A percentile compares a stretch with the other conserved stretches of the same genome.
Evolutionary conservation across 2,113 vertebrate species (phyloP).

Genomic region (Osmerus eperlanus): DNA sequence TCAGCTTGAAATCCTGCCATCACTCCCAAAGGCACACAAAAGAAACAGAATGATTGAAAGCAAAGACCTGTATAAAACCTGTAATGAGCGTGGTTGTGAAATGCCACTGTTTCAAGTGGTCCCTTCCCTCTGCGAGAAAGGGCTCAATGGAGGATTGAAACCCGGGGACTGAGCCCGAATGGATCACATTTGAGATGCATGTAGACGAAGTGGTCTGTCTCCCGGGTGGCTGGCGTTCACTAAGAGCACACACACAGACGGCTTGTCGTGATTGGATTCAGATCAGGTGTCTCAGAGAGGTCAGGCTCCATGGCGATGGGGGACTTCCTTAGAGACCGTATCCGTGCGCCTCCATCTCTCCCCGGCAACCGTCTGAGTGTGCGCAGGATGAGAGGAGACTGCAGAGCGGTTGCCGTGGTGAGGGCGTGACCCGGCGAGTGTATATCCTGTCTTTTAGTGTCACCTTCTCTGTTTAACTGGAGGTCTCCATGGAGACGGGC

Average conservation of each 20-base stretch:
- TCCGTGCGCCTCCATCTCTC: conserved; percentile 56
- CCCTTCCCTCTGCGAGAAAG: not conserved
- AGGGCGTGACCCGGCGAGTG: conserved; percentile 32
- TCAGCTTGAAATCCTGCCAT: not conserved
- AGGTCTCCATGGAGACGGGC: conserved; percentile 20
- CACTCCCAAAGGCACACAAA: conserved; percentile 3
- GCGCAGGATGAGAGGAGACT: conserved; percentile 46
- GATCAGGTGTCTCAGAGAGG: conserved; percentile 60
- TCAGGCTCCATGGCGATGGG: conserved; percentile 52
- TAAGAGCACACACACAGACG: conserved; percentile 38
- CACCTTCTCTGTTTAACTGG: conserved; percentile 24
- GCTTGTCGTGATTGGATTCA: conserved; percentile 59
- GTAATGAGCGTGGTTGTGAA: conserved; percentile 1
- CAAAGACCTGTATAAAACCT: not conserved
- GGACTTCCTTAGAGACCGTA: conserved; percentile 47
- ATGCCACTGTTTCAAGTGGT: conserved; percentile 8
- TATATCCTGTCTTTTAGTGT: conserved; percentile 30
- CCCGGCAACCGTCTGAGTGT: conserved; percentile 38
- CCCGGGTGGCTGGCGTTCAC: conserved; percentile 47
- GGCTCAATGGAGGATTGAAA: conserved; percentile 8
- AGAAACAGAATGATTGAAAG: conserved; percentile 1
- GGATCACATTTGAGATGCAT: conserved; percentile 49
- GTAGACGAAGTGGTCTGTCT: conserved; percentile 51
- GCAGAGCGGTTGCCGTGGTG: conserved; percentile 7
- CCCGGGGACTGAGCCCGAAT: conserved; percentile 10